A percentile compares a stretch with the other conserved stretches of the same genome.
Evolutionary conservation across 2,888 invertebrate genomes (phyloP).

Genomic region (Ophioninae sp.): DNA sequence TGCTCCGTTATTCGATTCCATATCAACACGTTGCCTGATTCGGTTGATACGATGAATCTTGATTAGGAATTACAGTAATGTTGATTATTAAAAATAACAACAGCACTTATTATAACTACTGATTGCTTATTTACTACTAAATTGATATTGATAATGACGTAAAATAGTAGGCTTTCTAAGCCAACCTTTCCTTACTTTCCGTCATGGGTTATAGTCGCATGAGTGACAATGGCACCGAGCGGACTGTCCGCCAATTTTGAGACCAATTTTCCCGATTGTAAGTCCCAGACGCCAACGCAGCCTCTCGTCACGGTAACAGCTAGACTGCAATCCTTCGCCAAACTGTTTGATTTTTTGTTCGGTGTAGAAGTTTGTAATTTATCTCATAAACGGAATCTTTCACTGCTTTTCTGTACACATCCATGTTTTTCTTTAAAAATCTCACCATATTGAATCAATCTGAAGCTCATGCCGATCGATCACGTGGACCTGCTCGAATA

Average conservation of each 20-base stretch:
- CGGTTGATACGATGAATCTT: constrained; percentile 92
- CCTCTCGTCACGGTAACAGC: constrained; percentile 97
- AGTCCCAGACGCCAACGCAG: constrained; percentile 97
- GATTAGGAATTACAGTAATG: constrained; percentile 47
- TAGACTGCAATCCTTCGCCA: constrained; percentile 89
- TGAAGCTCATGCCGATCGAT: constrained; percentile 97
- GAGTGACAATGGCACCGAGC: constrained; percentile 96
- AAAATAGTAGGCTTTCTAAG: background rate
- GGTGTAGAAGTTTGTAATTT: background rate
- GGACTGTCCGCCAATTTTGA: constrained; percentile 95
- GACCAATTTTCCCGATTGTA: constrained; percentile 91
- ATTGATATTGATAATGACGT: too few relatives aligned
- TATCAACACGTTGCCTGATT: constrained; percentile 94
- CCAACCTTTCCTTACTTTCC: constrained; percentile 84
- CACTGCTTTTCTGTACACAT: background rate
- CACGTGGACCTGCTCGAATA: constrained; percentile 97
- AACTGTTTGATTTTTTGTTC: constrained; percentile 80
- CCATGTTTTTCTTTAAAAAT: background rate
- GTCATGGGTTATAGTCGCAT: constrained; percentile 93
- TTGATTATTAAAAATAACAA: background rate
- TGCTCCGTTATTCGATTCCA: constrained; percentile 91
- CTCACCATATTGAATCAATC: constrained; percentile 93
- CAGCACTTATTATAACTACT: background rate
- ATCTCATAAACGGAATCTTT: background rate
- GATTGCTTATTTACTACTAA: too few relatives aligned